Percentiles rank a stretch among this genome's conserved stretches.
These are phyloP conservation scores for Chinchilla lanigera DNA, from an alignment of 2,113 vertebrate species.

Conservation along the genomic window DNA sequence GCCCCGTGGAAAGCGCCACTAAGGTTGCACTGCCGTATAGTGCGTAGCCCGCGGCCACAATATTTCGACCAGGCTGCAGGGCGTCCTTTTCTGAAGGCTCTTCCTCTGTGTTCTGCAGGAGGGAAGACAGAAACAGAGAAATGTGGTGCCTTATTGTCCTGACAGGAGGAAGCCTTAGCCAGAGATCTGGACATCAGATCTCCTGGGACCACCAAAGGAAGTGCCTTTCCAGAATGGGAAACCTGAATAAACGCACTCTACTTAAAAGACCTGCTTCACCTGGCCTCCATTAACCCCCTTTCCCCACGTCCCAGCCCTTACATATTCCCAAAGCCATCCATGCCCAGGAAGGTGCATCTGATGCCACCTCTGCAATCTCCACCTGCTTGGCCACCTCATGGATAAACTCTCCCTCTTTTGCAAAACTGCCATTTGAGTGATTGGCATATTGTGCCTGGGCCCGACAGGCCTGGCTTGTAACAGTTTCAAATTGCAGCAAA, in stretches of 20 bases:
- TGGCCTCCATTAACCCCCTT: not conserved
- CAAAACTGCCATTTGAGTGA: not conserved
- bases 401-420: not conserved
- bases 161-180: constrained; percentile 8
- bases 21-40: constrained; percentile 96
- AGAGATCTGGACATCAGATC: not conserved
- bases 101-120: constrained; percentile 85
- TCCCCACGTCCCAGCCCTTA: not conserved
- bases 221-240: not conserved
- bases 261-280: not conserved
- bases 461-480: too few species aligned
- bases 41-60: constrained; percentile 96
- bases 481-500: not conserved
- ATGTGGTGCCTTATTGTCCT: not conserved
- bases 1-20: constrained; percentile 95
- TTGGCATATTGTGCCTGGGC: not conserved
- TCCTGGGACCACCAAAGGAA: not conserved
- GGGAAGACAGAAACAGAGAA: not conserved
- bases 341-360: not conserved
- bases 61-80: constrained; percentile 91
- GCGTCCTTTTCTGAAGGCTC: constrained; percentile 94
- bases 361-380: not conserved
- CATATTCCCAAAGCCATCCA: not conserved
- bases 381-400: not conserved
- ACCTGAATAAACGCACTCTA: not conserved